Percentiles rank a stretch among this genome's conserved stretches.
These are phyloP conservation scores for Apis mellifera DNA, from an alignment of 1,140 invertebrate species.

Conservation along the genomic window Amel_HAv3.1 CM009934.2:5321501-5322000, in stretches of 20 bases:
- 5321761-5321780: not conserved
- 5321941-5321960: slow-evolving; percentile 19
- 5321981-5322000: slow-evolving; percentile 13
- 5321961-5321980: not conserved
- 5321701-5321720: not conserved
- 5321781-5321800: no score
- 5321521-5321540: no score
- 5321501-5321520: no score
- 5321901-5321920: not conserved
- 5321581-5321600: no score
- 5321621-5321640: no score
- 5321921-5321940: slow-evolving; percentile 14
- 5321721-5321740: not conserved
- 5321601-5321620: no score
- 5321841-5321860: no score
- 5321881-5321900: not conserved
- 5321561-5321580: no score
- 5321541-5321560: no score
- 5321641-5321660: no score
- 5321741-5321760: no score
- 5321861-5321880: not conserved
- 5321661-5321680: not conserved
- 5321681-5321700: not conserved
- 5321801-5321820: not conserved
- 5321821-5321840: not conserved